phyloP scores from a whole-genome alignment of 92 coral and sea anemone genomes.

The Bergia puertoricense region DNA sequence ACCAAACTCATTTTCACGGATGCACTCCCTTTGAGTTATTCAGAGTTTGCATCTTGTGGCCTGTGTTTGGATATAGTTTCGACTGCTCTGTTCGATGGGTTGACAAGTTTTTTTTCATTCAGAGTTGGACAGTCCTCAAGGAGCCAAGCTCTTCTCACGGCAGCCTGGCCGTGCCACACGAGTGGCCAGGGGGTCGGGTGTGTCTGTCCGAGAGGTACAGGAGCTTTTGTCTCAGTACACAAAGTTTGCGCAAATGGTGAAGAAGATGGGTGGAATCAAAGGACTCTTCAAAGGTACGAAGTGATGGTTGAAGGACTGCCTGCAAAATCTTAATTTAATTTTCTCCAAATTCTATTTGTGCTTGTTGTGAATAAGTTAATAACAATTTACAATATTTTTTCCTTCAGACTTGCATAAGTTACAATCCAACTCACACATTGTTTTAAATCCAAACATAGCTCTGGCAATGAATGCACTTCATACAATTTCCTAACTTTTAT shows the following conservation, averaged over 20 bases:
- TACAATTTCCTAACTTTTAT: no score
- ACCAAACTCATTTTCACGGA: no score
- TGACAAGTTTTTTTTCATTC: background rate
- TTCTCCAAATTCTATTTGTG: no score
- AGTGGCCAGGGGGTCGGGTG: conserved; percentile 97
- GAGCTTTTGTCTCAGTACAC: conserved; percentile 95
- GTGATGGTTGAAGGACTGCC: background rate
- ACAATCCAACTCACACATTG: no score
- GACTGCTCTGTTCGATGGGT: background rate
- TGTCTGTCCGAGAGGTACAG: conserved; percentile 96
- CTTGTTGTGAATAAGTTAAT: no score
- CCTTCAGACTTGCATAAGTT: background rate
- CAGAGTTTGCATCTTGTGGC: background rate
- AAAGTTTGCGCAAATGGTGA: conserved; percentile 98
- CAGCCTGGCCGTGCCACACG: conserved; percentile 94
- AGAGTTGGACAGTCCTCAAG: conserved; percentile 97
- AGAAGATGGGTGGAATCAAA: conserved; percentile 99
- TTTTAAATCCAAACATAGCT: no score
- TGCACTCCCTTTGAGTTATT: no score
- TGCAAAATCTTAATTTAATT: background rate
- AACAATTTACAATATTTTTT: background rate
- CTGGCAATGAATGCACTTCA: no score
- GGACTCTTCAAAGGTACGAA: conserved; percentile 92
- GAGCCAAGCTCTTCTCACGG: conserved; percentile 97
- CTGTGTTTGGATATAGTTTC: background rate